These are phyloP conservation scores for Oxyteleia sp. DNA, from an alignment of 2,888 invertebrate species.

Conservation along the genomic window DNA sequence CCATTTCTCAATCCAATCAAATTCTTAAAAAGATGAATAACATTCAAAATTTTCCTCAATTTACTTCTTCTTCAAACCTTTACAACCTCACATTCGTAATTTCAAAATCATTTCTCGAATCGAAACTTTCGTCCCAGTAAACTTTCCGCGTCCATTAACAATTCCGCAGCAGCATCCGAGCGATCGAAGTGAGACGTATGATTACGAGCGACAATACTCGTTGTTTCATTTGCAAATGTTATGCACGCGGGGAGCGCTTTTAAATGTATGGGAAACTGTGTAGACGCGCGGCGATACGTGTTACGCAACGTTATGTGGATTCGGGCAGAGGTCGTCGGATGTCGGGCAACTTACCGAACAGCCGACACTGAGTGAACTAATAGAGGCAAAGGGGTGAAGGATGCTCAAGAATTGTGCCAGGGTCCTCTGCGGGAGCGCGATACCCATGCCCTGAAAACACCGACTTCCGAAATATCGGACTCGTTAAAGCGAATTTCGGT, in stretches of 20 bases:
- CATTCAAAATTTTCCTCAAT: no score
- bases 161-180: not conserved
- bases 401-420: conserved; percentile 72
- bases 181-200: conserved; percentile 8
- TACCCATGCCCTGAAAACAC: conserved; percentile 59
- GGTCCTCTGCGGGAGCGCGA: conserved; percentile 67
- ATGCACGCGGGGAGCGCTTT: conserved; percentile 8
- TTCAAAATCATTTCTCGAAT: no score
- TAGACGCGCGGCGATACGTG: conserved; percentile 15
- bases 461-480: conserved; percentile 58
- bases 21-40: no score
- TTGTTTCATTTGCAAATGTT: no score
- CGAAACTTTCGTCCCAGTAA: no score
- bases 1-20: no score
- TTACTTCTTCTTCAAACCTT: no score
- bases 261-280: conserved; percentile 58
- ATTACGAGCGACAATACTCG: no score
- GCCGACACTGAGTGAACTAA: conserved; percentile 62
- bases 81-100: no score
- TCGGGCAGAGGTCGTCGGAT: conserved; percentile 69
- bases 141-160: conserved; percentile 5
- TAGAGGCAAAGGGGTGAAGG: conserved; percentile 73
- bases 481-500: conserved; percentile 36
- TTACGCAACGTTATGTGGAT: conserved; percentile 62
- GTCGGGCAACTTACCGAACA: conserved; percentile 67